phyloP scores from a whole-genome alignment of 2,113 vertebrate species.

The Scomber colias region DNA sequence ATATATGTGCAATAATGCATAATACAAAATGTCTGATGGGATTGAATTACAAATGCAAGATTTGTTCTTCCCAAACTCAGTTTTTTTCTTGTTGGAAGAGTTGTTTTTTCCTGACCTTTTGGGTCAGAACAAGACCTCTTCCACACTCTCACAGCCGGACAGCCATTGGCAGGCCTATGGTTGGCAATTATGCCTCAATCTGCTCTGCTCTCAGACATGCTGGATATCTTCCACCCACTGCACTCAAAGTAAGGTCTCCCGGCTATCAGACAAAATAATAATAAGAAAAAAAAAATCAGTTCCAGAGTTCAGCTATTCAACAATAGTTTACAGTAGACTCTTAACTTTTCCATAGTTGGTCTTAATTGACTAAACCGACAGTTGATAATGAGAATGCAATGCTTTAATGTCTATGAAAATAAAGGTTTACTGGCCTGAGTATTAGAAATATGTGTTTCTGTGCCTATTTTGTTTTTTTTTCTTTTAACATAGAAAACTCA shows the following conservation, averaged over 20 bases:
- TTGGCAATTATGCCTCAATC: conserved; percentile 71
- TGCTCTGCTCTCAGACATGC: conserved; percentile 51
- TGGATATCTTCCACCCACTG: conserved; percentile 63
- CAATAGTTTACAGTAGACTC: conserved; percentile 17
- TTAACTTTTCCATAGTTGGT: not conserved
- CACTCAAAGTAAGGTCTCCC: conserved; percentile 47
- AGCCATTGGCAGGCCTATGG: conserved; percentile 55
- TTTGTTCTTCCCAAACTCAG: conserved; percentile 57
- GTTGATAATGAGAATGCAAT: not conserved
- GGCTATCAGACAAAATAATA: conserved; percentile 30
- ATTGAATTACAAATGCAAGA: conserved; percentile 67
- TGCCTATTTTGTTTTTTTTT: not conserved
- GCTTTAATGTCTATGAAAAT: not conserved
- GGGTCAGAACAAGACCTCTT: conserved; percentile 54
- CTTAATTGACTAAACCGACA: not conserved
- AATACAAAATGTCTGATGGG: conserved; percentile 56
- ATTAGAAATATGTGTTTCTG: conserved; percentile 15
- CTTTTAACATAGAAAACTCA: not conserved
- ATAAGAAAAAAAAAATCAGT: conserved; percentile 23
- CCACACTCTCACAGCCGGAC: conserved; percentile 44
- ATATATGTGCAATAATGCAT: conserved; percentile 64
- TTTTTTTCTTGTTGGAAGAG: conserved; percentile 37
- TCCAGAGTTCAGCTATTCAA: conserved; percentile 22
- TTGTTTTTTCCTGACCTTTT: conserved; percentile 67
- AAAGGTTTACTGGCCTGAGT: conserved; percentile 6